Base-by-base conservation (phyloP, 2,888 invertebrate species). In the Lithophane semibrunnea region DNA sequence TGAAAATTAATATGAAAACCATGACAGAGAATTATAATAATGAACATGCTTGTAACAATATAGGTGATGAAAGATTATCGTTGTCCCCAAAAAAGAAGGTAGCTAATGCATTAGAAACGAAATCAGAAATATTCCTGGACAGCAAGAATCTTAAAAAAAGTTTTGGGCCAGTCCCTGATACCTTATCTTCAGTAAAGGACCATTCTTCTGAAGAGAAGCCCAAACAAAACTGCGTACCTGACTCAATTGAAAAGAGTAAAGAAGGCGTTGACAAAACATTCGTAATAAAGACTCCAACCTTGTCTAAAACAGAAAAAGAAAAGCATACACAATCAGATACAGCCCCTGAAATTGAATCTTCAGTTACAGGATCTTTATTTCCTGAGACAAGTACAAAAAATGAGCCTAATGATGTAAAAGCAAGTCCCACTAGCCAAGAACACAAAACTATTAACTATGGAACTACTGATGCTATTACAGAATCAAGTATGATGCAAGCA, bases 1-100 rank as follows among this genome's bases (percentile, higher is more conserved):
- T 96, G 96, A 96, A 96, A 93, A 95, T 96, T 84, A 96, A 96
- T 83, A 95, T 94, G 89, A 96, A 96, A 91, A 91, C 93, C 79
- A 92, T 94, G 73, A 88, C 92, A 81, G 95, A 96, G 63, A 91
- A 89, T 80, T 85, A 89, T 64, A 86, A 89, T 72, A 92, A 90
- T 86, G 91, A 91, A 77, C 89, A 91, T 88, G 66, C 86, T 77
- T 91, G 90, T 86, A 95, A 94, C 84, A 93, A 94, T 88, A 79
- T 93, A 54, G 87, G 87, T 87, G 93, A 92, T 21, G 94, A 96
- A 58, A 93, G 95, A 89, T 89, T 94, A 61, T 95, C 92, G 64
- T 94, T 95, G 73, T 95, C 96, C 88, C 94, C 95, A 44, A 90
- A 86, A 77, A 78, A 52, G 49, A 88, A 85, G 70, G 71, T 65